Percentiles rank a stretch among this genome's conserved stretches.
These are phyloP conservation scores for Apteryx owenii DNA, from an alignment of 2,113 vertebrate species.

Conservation along the genomic window DNA sequence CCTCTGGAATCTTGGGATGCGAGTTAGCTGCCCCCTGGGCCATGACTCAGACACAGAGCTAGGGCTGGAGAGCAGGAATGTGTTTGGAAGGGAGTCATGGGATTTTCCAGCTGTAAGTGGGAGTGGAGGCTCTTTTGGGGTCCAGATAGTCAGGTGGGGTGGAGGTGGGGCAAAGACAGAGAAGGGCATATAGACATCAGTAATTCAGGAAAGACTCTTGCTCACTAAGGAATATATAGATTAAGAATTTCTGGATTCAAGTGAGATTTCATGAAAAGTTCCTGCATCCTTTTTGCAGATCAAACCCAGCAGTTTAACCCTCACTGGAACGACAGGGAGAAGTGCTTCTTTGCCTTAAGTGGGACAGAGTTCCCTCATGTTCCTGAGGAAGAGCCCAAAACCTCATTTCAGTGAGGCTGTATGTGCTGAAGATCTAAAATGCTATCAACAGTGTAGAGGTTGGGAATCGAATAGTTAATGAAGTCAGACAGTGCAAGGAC, in stretches of 20 bases:
- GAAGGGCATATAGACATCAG: not conserved
- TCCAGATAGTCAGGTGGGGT: not conserved
- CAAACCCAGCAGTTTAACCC: not conserved
- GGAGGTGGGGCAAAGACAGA: not conserved
- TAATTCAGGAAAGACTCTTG: not conserved
- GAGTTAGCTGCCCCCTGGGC: not conserved
- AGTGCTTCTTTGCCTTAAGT: not conserved
- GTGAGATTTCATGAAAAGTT: not conserved
- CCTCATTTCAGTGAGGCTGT: not conserved
- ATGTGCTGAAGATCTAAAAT: not conserved
- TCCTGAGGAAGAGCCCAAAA: not conserved
- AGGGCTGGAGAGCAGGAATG: not conserved
- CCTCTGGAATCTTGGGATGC: fast-evolving
- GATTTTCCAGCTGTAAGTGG: not conserved
- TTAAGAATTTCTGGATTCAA: not conserved
- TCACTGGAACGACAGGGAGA: not conserved
- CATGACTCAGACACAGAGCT: not conserved
- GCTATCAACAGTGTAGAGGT: not conserved
- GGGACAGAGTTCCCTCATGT: not conserved
- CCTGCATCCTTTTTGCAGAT: not conserved
- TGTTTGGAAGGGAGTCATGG: not conserved
- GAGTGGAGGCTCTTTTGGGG: not conserved
- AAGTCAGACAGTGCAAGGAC: not conserved
- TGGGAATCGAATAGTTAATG: not conserved
- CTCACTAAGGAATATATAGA: not conserved